phyloP scores from a whole-genome alignment of 2,113 vertebrate genomes.

The Sarotherodon lohbergeri region DNA sequence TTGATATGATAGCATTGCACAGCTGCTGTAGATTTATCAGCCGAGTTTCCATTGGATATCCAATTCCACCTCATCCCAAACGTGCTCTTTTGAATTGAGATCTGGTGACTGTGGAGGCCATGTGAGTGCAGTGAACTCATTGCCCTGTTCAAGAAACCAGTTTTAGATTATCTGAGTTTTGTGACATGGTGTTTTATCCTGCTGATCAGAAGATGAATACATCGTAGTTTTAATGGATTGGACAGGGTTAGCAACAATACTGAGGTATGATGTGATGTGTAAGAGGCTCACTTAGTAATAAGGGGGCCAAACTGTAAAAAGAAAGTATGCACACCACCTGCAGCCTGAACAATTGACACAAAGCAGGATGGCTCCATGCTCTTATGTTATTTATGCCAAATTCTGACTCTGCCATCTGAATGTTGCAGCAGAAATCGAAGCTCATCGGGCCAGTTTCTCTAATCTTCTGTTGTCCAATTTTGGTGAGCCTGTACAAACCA shows the following conservation, averaged over 20 bases:
- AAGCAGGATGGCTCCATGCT: neutral
- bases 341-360: neutral
- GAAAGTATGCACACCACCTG: neutral
- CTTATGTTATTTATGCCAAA: neutral
- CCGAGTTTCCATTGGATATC: neutral
- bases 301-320: neutral
- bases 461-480: neutral
- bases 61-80: neutral
- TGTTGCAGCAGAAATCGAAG: neutral
- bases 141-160: neutral
- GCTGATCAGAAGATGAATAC: neutral
- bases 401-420: neutral
- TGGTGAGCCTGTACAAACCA: neutral
- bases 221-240: neutral
- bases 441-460: neutral
- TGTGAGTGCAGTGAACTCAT: neutral
- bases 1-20: neutral
- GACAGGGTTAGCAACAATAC: neutral
- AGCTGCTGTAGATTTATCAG: neutral
- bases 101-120: neutral
- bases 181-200: neutral
- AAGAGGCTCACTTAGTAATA: neutral
- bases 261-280: neutral
- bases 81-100: neutral
- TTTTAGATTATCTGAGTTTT: neutral